Base-by-base conservation (phyloP, 2,797 vertebrate genomes). In the Thamnophis elegans region DNA sequence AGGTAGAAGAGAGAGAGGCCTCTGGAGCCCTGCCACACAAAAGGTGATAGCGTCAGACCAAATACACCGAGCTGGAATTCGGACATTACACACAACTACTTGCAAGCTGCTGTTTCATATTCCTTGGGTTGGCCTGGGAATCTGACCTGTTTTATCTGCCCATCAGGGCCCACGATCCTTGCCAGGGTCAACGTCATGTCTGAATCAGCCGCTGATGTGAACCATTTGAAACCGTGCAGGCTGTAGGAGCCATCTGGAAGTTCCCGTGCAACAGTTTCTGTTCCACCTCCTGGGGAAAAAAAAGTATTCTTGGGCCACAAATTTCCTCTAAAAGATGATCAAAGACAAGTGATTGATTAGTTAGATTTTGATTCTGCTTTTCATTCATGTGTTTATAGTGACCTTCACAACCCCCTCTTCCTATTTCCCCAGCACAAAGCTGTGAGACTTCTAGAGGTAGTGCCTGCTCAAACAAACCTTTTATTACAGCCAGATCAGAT, bases 201-300 rank as follows among this genome's bases (percentile, higher is more conserved):
- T 32, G 98, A 98, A 3, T 99, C 98, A 4, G 98, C 98, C 28
- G 98, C 98, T 0, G 98, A 98, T 2, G 98, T 98, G 96, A 99
- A 99, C 98, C 98, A 99, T 94, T 99, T 99, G 92, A 98, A 98
- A 0, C 98, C 98, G 0, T 98, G 97, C 0, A 99, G 98, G 73
- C 85, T 95, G 89, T 98, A 98, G 0, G 96, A 97, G 1, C 98
- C 98, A 12, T 98, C 98, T 0, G 95, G 94, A 95, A 98, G 98
- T 65, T 96, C 96, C 89, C 96, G 96, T 92, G 99, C 98, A 87
- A 98, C 95, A 0, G 98, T 98, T 97, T 99, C 98, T 0, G 98
- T 99, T 85, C 98, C 97, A 0, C 94, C 96, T 1, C 96, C 98
- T 99, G 95, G 90, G 92, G 91, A 94, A 51, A 95, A 11, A 53